A percentile compares a stretch with the other conserved stretches of the same genome.
phyloP scores from a whole-genome alignment of 2,888 invertebrate genomes.

The Elmis aenea region DNA sequence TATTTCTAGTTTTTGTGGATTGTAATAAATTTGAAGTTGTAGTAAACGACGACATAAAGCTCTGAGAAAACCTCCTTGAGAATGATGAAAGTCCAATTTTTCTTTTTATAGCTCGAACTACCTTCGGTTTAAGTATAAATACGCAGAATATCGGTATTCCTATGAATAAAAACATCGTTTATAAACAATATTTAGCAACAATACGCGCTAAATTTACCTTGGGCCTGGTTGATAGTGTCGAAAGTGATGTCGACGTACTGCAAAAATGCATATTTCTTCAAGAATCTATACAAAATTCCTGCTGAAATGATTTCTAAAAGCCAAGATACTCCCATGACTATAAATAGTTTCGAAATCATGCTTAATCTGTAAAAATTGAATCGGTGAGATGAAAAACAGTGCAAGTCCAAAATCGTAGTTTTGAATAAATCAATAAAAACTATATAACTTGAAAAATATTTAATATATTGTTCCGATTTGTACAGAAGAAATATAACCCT shows the following conservation, averaged over 20 bases:
- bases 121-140: conserved; percentile 64
- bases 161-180: conserved; percentile 18
- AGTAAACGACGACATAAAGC: too few species aligned
- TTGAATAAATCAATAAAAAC: too few species aligned
- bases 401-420: too few species aligned
- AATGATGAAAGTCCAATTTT: too few species aligned
- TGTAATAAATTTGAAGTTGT: too few species aligned
- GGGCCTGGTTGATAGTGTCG: conserved; percentile 64
- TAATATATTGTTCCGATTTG: too few species aligned
- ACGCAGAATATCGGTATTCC: conserved; percentile 64
- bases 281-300: conserved; percentile 51
- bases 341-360: conserved; percentile 68
- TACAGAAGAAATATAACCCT: too few species aligned
- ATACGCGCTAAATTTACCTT: conserved; percentile 48
- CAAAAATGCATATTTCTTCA: conserved; percentile 47
- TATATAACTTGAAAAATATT: too few species aligned
- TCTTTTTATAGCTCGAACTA: too few species aligned
- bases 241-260: conserved; percentile 43
- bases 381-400: too few species aligned
- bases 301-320: conserved; percentile 61
- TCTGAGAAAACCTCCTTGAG: too few species aligned
- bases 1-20: too few species aligned
- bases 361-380: conserved; percentile 61
- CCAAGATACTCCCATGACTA: conserved; percentile 78
- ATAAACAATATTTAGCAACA: background rate